A percentile compares a stretch with the other conserved stretches of the same genome.
Conservation (phyloP, 2,797 vertebrate genomes). For the Pangasius larnaudii region DNA sequence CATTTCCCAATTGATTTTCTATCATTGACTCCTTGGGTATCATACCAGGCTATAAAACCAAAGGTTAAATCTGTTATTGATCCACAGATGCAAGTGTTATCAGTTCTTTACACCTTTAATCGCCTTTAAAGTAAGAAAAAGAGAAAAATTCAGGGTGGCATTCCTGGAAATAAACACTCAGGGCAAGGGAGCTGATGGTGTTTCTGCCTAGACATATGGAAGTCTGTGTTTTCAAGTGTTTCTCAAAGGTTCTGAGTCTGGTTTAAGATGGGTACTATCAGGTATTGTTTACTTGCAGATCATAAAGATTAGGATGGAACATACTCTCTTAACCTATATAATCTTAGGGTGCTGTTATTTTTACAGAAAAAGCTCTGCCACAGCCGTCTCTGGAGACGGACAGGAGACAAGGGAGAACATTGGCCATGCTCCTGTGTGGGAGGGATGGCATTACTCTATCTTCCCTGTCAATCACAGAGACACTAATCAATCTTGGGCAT, state of each 20-base stretch:
- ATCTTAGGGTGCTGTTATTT: neutral
- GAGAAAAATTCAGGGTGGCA: neutral
- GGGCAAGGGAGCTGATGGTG: neutral
- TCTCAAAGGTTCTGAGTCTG: neutral
- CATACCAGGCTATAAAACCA: slow-evolving; percentile 1
- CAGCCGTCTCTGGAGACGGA: neutral
- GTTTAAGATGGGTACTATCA: neutral
- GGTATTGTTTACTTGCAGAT: neutral
- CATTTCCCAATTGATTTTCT: slow-evolving; percentile 20
- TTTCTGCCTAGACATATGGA: neutral
- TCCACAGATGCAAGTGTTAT: slow-evolving; percentile 17
- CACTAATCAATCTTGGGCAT: neutral
- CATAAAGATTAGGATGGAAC: slow-evolving; percentile 1
- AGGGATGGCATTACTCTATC: neutral
- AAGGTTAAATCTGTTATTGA: slow-evolving; percentile 28
- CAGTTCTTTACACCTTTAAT: slow-evolving; percentile 7
- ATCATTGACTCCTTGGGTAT: slow-evolving; percentile 13
- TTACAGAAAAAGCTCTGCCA: neutral
- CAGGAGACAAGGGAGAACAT: neutral
- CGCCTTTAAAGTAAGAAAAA: neutral
- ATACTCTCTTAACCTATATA: neutral
- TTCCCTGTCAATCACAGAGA: neutral
- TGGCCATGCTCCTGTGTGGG: neutral
- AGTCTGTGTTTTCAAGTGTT: neutral
- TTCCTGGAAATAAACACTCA: slow-evolving; percentile 5